Percentiles rank a stretch among this genome's conserved stretches.
Conservation (phyloP, 2,797 vertebrate genomes). For the Anguilla anguilla region DNA sequence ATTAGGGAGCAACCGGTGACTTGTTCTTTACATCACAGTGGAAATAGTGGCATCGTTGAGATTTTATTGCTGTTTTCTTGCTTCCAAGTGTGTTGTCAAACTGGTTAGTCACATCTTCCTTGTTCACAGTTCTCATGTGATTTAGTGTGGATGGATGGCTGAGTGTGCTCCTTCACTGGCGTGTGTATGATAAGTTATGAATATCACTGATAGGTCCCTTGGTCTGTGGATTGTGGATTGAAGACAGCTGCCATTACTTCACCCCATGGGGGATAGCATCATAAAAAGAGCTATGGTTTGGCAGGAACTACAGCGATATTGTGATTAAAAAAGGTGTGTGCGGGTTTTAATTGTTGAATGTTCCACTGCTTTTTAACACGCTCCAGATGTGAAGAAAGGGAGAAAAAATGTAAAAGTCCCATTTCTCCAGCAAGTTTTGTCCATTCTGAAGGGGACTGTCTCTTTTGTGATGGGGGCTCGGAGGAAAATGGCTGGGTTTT, state of each 20-base stretch:
- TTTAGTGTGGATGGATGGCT: conserved; percentile 32
- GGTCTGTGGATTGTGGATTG: conserved; percentile 41
- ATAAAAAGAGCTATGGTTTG: conserved; percentile 43
- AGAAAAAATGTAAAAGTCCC: conserved; percentile 47
- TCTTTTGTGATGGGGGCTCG: not conserved
- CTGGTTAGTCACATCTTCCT: conserved; percentile 63
- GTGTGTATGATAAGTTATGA: conserved; percentile 21
- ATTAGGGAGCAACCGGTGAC: conserved; percentile 48
- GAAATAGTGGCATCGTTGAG: conserved; percentile 19
- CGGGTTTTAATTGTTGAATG: conserved; percentile 54
- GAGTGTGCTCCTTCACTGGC: conserved; percentile 30
- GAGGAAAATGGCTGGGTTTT: conserved; percentile 28
- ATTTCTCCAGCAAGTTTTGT: conserved; percentile 24
- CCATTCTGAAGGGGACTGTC: conserved; percentile 21
- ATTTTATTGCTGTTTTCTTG: conserved; percentile 43
- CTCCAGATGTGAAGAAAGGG: conserved; percentile 62
- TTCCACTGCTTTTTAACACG: conserved; percentile 60
- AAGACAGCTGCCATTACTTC: conserved; percentile 33
- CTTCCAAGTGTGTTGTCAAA: conserved; percentile 55
- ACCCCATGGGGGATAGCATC: conserved; percentile 36
- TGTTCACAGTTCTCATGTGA: conserved; percentile 49
- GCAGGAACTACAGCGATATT: conserved; percentile 21
- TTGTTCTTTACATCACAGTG: conserved; percentile 58
- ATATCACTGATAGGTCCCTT: conserved; percentile 35
- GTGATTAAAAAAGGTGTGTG: conserved; percentile 42